Evolutionary conservation across 2,113 vertebrate genomes (phyloP), one percentile per base, ranked within the genome.

Genomic region (Centropristis striata): DNA sequence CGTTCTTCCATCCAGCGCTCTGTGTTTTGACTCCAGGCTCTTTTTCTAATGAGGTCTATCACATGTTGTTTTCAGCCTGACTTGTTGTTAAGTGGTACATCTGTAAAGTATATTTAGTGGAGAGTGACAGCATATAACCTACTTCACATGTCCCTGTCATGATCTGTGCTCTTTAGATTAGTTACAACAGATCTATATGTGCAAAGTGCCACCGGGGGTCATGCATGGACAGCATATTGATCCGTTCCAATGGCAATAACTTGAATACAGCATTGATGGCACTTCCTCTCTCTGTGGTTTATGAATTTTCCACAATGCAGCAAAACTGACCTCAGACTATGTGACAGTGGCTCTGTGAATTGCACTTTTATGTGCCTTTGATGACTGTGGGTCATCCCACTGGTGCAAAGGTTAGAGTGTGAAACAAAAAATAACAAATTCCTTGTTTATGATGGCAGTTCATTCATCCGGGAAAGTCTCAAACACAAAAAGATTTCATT

Each of bases 321-420:
- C 71, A 80, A 21, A 61, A 42, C 67, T 76, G 77, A 86, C 69
- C 80, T 80, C 71, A 59, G 53, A 57, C 12, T 59, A 25, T 41
- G 49, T 75, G 74, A 71, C 63, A 74, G 58, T 14, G 36, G 25
- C 39, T 14, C 55, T 59, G n/a, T 46, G 46, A 74, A 64, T 49
- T 70, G 59, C 50, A 12, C 12, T 39, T 32, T 36, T 16, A 16
- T 10, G 11, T n/a, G 27, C 21, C 14, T 25, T 44, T 47, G 14
- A 27, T 67, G 23, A 55, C 46, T 71, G 49, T 51, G 27, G 8
- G 16, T 58, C 59, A 60, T 57, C 59, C 51, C 32, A 10, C 13
- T 10, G 15, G 88, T 75, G 61, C 93, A 93, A 93, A 92, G 91
- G 87, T 91, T 66, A 86, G 49, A 32, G 80, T 78, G 78, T 80